These are phyloP conservation scores for Nephrotoma flavescens DNA, from an alignment of 2,888 invertebrate genomes.

Conservation along the genomic window DNA sequence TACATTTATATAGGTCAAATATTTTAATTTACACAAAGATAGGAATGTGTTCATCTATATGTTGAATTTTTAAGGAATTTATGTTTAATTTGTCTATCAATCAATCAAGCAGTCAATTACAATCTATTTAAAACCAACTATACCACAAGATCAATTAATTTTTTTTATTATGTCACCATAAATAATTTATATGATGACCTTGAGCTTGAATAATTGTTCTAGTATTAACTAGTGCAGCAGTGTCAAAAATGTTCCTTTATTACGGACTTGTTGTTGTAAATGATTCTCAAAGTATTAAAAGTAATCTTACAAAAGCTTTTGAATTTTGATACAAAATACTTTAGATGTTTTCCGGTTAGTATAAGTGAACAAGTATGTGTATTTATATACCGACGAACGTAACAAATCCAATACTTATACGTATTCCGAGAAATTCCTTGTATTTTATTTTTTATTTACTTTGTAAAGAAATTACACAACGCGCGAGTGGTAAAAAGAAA, in stretches of 20 bases:
- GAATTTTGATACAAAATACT: too few relatives aligned
- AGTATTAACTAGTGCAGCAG: not conserved
- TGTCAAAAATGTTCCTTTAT: not conserved
- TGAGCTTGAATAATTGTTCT: not conserved
- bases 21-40: not conserved
- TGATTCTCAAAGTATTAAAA: not conserved
- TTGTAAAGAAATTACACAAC: not conserved
- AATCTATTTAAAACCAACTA: not conserved
- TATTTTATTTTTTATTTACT: not conserved
- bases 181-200: not conserved
- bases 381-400: not conserved
- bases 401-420: not conserved
- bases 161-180: not conserved
- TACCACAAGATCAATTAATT: not conserved
- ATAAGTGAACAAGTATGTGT: not conserved
- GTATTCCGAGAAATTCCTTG: not conserved
- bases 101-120: not conserved
- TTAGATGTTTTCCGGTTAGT: not conserved
- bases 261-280: not conserved
- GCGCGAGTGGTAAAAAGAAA: too few relatives aligned
- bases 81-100: not conserved
- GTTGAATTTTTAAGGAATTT: not conserved
- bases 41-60: not conserved
- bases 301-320: too few relatives aligned
- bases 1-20: not conserved